A percentile compares a stretch with the other conserved stretches of the same genome.
Conservation (phyloP, 2,888 invertebrate species). For the Papilio gigon region DNA sequence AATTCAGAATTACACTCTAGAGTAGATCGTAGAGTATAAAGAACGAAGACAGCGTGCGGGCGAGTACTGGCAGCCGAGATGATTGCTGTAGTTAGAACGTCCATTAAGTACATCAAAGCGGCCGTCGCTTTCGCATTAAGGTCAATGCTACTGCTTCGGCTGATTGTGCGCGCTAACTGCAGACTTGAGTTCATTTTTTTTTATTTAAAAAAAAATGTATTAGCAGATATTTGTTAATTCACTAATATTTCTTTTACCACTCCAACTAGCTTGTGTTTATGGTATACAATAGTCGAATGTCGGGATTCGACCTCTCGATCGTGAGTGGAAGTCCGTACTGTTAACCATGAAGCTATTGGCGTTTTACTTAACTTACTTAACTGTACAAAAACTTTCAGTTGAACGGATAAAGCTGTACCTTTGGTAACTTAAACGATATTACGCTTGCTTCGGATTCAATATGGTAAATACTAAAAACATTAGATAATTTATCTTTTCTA, state of each 20-base stretch:
- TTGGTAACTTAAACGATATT: no score
- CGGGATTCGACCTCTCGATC: not conserved
- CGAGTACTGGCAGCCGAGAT: not conserved
- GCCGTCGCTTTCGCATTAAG: conserved; percentile 32
- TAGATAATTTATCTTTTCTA: no score
- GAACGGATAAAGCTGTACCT: no score
- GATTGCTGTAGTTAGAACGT: conserved; percentile 5
- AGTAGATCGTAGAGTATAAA: not conserved
- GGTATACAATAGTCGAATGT: no score
- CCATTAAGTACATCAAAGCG: conserved; percentile 12
- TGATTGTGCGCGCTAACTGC: conserved; percentile 19
- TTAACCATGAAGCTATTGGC: no score
- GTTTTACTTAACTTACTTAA: not conserved
- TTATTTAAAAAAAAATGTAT: not conserved
- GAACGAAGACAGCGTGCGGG: not conserved
- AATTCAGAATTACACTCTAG: not conserved
- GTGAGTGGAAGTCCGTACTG: no score
- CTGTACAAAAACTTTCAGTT: not conserved
- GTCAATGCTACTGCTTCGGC: conserved; percentile 36
- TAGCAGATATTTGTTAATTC: no score
- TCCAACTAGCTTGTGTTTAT: no score
- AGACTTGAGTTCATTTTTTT: not conserved
- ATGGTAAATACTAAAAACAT: no score
- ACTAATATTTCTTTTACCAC: no score
- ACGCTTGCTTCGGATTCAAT: no score